These are phyloP conservation scores for Priocnemis perturbator DNA, from an alignment of 2,888 invertebrate genomes.

Conservation along the genomic window DNA sequence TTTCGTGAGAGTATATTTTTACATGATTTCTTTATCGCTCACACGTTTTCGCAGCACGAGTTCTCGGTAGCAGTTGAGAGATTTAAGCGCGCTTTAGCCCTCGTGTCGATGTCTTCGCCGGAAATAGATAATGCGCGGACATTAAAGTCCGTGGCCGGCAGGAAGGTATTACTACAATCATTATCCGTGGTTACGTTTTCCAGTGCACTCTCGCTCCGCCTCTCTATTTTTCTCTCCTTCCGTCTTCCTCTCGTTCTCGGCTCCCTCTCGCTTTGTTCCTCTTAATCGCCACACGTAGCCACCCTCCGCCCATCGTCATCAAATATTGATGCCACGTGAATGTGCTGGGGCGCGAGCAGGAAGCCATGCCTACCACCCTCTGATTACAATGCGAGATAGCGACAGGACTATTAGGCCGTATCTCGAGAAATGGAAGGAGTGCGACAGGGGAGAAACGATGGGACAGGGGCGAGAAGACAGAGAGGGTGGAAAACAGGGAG, in stretches of 20 bases:
- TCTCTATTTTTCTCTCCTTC: not conserved
- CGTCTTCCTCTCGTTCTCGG: not conserved
- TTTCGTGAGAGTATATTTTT: not conserved
- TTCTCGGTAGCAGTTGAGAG: too few relatives aligned
- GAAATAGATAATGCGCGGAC: too few relatives aligned
- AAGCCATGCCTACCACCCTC: conserved; percentile 48
- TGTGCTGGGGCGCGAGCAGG: conserved; percentile 35
- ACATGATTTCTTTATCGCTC: not conserved
- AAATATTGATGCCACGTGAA: conserved; percentile 51
- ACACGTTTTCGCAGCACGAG: too few relatives aligned
- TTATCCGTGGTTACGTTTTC: conserved; percentile 15
- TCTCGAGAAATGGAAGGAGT: conserved; percentile 38
- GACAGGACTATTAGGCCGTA: conserved; percentile 46
- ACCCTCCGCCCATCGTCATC: conserved; percentile 35
- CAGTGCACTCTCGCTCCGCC: conserved; percentile 28
- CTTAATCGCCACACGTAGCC: not conserved
- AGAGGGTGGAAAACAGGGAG: conserved; percentile 15
- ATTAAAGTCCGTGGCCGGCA: not conserved
- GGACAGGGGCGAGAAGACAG: conserved; percentile 14
- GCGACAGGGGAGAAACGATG: not conserved
- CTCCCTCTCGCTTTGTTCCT: too few relatives aligned
- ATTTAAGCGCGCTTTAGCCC: too few relatives aligned
- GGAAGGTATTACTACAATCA: conserved; percentile 16
- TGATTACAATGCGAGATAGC: conserved; percentile 54
- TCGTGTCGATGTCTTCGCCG: conserved; percentile 6